Evolutionary conservation across 2,888 invertebrate species (phyloP), one percentile per base, ranked within the genome.

Genomic region (Micoletzkya japonica): DNA sequence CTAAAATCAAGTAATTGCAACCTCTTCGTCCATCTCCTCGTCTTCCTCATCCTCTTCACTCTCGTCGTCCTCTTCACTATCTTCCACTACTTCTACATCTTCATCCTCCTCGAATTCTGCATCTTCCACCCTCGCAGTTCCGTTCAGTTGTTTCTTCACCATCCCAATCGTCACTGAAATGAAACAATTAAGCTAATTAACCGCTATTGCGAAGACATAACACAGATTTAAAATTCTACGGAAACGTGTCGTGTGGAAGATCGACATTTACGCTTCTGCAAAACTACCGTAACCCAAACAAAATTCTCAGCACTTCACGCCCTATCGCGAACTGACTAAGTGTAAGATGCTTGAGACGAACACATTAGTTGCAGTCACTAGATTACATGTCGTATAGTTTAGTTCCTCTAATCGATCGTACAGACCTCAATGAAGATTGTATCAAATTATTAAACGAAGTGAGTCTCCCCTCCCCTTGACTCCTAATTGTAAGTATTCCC

Each of bases 371-470:
- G 34, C 30, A 30, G 30, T 1, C n/a, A 4, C n/a, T 34, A 28
- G n/a, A 36, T 26, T 32, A 2, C 26, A 66, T 66, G 54, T 20
- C n/a, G 36, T 26, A n/a, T 36, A 36, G 10, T 30, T 36, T 69
- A 2, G 60, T 60, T 17, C 37, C 59, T 4, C 30, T 69, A 58
- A 37, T 69, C 39, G 69, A 69, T 37, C 28, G 69, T 34, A 59
- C 24, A 28, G 69, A 69, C 34, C 69, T 69, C 26, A 69, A 52
- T 30, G 37, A 52, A 17, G 69, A 49, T 7, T 69, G 69, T 30
- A 60, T 69, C 24, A 17, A 34, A n/a, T 37, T 69, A n/a, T 52
- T 69, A 1, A 69, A 69, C 28, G 69, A 69, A 60, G 69, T 69
- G 17, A 17, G 54, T 24, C 26, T 0, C 4, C 17, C 6, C n/a